Percentiles rank a stretch among this genome's conserved stretches.
Evolutionary conservation across 2,888 invertebrate genomes (phyloP).

Genomic region (Taphrorychus bicolor): DNA sequence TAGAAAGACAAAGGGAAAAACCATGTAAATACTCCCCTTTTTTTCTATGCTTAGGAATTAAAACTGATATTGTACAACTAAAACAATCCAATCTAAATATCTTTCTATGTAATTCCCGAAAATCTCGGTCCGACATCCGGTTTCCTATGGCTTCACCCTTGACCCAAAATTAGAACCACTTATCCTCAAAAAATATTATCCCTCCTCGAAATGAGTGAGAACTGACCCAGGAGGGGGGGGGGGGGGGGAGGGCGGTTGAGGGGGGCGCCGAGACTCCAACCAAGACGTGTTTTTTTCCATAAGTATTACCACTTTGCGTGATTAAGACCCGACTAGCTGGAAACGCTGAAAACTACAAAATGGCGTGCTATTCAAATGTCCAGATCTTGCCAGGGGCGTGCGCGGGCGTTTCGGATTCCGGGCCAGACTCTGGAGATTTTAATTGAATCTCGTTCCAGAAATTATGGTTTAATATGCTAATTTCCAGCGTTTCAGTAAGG

Average conservation of each 20-base stretch:
- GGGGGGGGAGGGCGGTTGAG: conserved; percentile 36
- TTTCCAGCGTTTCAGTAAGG: background rate
- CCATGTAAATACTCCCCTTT: too few species aligned
- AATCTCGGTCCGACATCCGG: background rate
- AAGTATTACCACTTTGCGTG: conserved; percentile 56
- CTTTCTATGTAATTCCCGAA: background rate
- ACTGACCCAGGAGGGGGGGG: conserved; percentile 24
- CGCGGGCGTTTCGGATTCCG: background rate
- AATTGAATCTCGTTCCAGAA: background rate
- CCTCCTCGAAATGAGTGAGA: background rate
- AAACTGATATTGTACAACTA: too few species aligned
- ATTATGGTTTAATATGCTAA: background rate
- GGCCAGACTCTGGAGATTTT: background rate
- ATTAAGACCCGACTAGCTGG: conserved; percentile 48
- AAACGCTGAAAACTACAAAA: conserved; percentile 57
- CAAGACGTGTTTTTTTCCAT: conserved; percentile 33
- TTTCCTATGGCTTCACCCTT: background rate
- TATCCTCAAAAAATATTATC: conserved; percentile 18
- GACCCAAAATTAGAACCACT: conserved; percentile 10
- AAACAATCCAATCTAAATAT: too few species aligned
- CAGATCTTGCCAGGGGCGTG: conserved; percentile 53
- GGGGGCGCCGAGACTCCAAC: conserved; percentile 36
- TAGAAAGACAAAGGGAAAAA: too few species aligned
- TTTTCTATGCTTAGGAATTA: too few species aligned
- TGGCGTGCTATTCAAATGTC: conserved; percentile 53